These are phyloP conservation scores for Caenorhabditis panamensis DNA, from an alignment of 2,888 invertebrate genomes.

Conservation along the genomic window DNA sequence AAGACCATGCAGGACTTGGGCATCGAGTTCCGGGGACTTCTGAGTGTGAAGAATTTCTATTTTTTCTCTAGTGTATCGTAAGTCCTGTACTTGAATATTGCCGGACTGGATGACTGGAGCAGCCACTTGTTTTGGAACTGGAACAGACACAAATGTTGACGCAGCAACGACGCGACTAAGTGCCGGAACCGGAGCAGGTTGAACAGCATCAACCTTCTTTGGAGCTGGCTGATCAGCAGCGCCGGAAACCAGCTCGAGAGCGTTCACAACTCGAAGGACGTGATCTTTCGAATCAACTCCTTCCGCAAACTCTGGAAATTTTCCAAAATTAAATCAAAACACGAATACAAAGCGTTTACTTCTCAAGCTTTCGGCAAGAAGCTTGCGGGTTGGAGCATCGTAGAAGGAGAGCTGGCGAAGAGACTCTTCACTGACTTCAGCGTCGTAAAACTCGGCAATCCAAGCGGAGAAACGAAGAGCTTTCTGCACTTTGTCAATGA, in stretches of 20 bases:
- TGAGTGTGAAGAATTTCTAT: slow-evolving; percentile 1
- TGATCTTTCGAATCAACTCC: slow-evolving; percentile 4
- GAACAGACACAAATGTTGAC: background rate
- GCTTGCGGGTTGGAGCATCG: background rate
- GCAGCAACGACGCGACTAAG: too few species aligned
- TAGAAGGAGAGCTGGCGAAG: slow-evolving; percentile 1
- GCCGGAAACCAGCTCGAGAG: background rate
- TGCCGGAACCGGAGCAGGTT: background rate
- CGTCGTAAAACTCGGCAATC: slow-evolving; percentile 18
- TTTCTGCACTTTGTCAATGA: slow-evolving; percentile 12
- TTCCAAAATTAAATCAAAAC: background rate
- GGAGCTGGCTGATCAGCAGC: too few species aligned
- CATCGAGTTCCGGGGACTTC: background rate
- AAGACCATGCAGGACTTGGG: background rate
- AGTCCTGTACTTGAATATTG: background rate
- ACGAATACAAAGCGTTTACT: background rate
- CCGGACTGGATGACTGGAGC: background rate
- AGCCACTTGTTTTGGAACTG: background rate
- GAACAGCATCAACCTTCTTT: background rate
- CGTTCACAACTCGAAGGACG: background rate
- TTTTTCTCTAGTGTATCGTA: background rate
- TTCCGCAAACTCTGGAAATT: background rate
- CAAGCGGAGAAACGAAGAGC: slow-evolving; percentile 32
- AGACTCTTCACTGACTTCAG: background rate
- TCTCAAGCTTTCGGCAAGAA: slow-evolving; percentile 5